Evolutionary conservation across 1,140 invertebrate genomes (phyloP), one percentile per base, ranked within the genome.

Genomic region (Pogonognathellus flavescens): DNA sequence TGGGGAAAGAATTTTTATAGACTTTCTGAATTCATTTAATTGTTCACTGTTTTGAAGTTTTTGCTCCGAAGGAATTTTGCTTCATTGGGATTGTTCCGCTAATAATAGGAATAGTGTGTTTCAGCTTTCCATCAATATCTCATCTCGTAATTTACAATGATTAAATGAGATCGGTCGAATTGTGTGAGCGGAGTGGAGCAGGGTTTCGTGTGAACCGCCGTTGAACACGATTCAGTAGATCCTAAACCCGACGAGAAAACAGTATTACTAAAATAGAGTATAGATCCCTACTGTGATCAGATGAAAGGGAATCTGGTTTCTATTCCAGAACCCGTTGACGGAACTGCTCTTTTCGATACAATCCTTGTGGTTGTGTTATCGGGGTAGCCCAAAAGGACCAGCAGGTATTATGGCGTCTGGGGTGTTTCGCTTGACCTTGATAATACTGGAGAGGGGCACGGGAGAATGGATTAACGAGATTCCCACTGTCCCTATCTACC

Each of bases 191-290:
- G 96, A 93, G 94, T 94, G 94, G 95, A 95, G 94, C 95, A 95
- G 91, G 92, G 93, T 93, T 96, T 94, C 95, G 93, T 94, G 94
- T 95, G 93, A 96, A 96, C 95, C 95, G 95, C 94, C 92, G 93
- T 96, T 96, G 95, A 92, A 94, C 94, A 94, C 94, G 94, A 94
- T 94, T 96, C 92, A 96, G 95, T 95, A 94, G 94, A 94, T 95
- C 91, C 92, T 92, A 92, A 93, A 91, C 86, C 89, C 90, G 89
- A 88, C 90, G 91, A 86, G 89, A 92, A 91, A 91, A 88, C n/a
- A n/a, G n/a, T n/a, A n/a, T n/a, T 91, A 89, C 91, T 91, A n/a
- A n/a, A n/a, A n/a, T n/a, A n/a, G n/a, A n/a, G n/a, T n/a, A n/a
- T 92, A 90, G 90, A 91, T 92, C 92, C 91, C 91, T 91, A 91